Conservation (phyloP, 2,797 vertebrate genomes). For the Myotis findleyi region DNA sequence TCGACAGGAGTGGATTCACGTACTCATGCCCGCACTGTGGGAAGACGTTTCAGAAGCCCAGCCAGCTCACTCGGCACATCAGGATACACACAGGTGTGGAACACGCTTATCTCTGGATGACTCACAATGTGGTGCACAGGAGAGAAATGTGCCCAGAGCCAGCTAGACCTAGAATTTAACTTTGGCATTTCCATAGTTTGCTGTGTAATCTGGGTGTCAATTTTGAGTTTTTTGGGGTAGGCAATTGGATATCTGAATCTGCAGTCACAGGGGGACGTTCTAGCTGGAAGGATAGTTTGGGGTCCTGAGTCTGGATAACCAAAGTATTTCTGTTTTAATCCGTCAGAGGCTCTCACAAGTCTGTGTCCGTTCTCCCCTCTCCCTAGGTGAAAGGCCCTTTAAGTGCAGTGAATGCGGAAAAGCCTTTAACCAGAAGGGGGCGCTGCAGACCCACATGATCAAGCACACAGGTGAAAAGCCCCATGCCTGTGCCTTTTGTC, state of each 20-base stretch:
- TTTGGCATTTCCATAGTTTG: neutral
- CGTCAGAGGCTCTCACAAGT: neutral
- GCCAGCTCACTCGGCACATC: constrained; percentile 96
- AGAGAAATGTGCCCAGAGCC: neutral
- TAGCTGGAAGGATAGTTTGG: neutral
- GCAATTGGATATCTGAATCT: neutral
- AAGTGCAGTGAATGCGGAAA: constrained; percentile 96
- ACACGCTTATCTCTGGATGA: neutral
- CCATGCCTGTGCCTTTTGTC: constrained; percentile 97
- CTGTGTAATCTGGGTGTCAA: neutral
- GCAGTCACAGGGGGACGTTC: no score
- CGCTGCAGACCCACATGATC: constrained; percentile 98
- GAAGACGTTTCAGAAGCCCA: constrained; percentile 98
- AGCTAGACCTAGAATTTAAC: accelerated
- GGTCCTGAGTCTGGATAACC: neutral
- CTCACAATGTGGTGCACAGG: neutral
- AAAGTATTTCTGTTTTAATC: neutral
- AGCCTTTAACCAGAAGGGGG: constrained; percentile 99
- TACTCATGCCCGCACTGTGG: constrained; percentile 98
- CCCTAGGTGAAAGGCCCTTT: constrained; percentile 95
- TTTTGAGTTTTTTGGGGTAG: neutral
- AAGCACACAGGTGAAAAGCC: constrained; percentile 98
- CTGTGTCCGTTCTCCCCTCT: neutral
- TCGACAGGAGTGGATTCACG: constrained; percentile 97
- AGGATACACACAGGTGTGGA: constrained; percentile 97